Conservation (phyloP, 2,113 vertebrate genomes). For the Elephas maximus region DNA sequence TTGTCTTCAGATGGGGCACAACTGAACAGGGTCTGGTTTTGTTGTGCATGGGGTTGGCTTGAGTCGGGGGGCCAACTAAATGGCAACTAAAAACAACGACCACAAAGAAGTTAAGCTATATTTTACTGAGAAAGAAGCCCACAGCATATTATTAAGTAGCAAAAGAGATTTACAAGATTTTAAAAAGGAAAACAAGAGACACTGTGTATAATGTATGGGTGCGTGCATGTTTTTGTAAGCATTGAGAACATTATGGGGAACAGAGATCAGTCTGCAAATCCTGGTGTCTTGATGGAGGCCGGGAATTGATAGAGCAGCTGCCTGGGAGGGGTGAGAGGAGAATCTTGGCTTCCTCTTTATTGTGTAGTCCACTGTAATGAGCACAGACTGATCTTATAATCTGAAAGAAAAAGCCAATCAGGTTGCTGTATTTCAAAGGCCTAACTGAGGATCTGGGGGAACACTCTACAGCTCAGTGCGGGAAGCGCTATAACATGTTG, state of each 20-base stretch:
- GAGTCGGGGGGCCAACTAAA: no score
- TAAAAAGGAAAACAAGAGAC: background rate
- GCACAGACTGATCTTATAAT: background rate
- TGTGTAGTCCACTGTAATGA: background rate
- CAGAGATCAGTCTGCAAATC: no score
- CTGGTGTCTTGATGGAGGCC: background rate
- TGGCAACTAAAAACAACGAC: no score
- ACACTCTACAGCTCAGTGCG: background rate
- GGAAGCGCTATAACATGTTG: no score
- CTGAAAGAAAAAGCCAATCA: background rate
- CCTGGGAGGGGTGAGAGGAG: background rate
- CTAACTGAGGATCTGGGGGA: background rate
- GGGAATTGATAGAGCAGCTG: background rate
- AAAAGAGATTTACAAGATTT: background rate
- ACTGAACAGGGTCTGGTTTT: no score
- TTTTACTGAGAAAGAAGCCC: background rate
- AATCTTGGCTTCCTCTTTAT: background rate
- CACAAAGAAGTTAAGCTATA: background rate
- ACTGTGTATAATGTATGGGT: no score
- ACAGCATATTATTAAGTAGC: background rate
- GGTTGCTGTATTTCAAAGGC: background rate
- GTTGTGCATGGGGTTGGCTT: no score
- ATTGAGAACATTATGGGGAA: background rate
- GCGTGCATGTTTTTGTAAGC: background rate
- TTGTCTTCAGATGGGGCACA: no score